Evolutionary conservation across 2,113 vertebrate species (phyloP), one percentile per base, ranked within the genome.

Genomic region (Tretioscincus oriximinensis): DNA sequence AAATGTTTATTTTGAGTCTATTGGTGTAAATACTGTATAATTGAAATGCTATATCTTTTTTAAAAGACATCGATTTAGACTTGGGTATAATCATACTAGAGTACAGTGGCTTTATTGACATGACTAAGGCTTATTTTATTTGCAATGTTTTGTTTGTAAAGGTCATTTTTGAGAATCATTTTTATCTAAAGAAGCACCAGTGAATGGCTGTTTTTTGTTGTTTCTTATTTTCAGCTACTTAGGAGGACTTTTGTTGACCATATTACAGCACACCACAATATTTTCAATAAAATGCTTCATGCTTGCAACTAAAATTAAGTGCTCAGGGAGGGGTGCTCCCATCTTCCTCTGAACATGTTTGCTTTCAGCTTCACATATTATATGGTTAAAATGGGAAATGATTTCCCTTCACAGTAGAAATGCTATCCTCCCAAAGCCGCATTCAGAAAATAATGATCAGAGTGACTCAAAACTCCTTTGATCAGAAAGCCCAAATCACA

Each of bases 401-500:
- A 93, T 91, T 90, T 92, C 73, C 26, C 69, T 83, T 28, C 0
- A 3, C 47, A 78, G 12, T 63, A 83, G 70, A 91, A 81, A 26
- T 73, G 1, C 31, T 67, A 86, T 66, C 71, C 86, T 89, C 80
- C 84, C 61, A 87, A n/a, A 70, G 45, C n/a, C 85, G 73, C 77
- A 73, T 80, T 89, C 80, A 84, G 80, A 84, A 92, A 87, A 65
- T 78, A 85, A 81, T 86, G 85, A 92, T 94, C 87, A 91, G 74
- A 91, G 78, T 65, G 66, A 35, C 64, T 6, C 0, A 84, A 89
- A 82, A 6, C 47, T 68, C 41, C 78, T 95, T 93, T 93, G 90
- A 93, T 93, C 86, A 87, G 70, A 90, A 87, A 66, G 80, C 49
- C 75, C 81, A 87, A 77, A 83, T 89, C 83, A 80, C 67, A 90